Base-by-base conservation (phyloP, 2,797 vertebrate genomes). In the Mycteria americana region DNA sequence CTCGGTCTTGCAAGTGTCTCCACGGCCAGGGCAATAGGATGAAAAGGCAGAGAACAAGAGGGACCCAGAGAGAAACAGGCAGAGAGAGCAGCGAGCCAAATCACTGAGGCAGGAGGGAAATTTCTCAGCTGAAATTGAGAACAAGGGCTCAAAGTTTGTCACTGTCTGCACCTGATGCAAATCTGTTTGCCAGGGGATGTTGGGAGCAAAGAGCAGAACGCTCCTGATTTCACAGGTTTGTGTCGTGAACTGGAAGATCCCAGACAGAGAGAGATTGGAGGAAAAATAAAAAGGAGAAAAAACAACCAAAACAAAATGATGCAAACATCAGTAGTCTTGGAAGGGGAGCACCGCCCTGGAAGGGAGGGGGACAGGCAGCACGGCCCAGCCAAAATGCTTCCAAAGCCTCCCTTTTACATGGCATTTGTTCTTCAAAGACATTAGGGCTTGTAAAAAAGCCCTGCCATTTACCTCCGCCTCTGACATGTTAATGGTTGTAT, bases 401-500 rank as follows among this genome's bases (percentile, higher is more conserved):
- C 56, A 97, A 96, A 94, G 62, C 70, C 84, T 90, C 60, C 10
- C 56, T 94, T 86, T 85, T 56, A 83, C 69, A 84, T 21, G 51
- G 92, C 74, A 48, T 96, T 96, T 97, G 93, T 91, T 95, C 94
- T 96, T 93, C 93, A 94, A 91, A 96, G 91, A 74, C 92, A 84
- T 88, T 53, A 85, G 76, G 86, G 84, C 96, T 97, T 87, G 67
- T 77, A 84, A 95, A 85, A 83, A 88, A 84, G 27, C 77, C 85
- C 48, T 95, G 91, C 94, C 92, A 70, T 91, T 97, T 96, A 89
- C 96, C 93, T 96, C 95, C 92, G 91, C 92, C 67, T 95, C 90
- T 96, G 96, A 96, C 97, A 96, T 43, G 81, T 91, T 97, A 97
- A 97, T 97, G 97, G 93, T 73, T 96, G 93, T 94, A 79, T 95